These are phyloP conservation scores for Bombus balteatus DNA, from an alignment of 1,140 invertebrate genomes.

Conservation along the genomic window DNA sequence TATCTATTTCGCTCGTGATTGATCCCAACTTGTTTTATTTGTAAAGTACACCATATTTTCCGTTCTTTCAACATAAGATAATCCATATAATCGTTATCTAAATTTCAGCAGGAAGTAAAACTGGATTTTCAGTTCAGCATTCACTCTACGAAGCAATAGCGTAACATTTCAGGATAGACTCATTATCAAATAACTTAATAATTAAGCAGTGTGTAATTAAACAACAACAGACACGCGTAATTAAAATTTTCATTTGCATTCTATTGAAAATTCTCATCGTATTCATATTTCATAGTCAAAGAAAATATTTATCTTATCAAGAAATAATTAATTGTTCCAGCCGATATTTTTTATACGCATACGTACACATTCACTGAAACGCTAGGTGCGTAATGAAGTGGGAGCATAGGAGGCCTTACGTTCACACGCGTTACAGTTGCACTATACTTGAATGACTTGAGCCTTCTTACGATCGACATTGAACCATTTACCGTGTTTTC, in stretches of 20 bases:
- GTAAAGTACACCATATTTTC: too few relatives aligned
- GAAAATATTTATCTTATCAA: not conserved
- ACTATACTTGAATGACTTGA: conserved; percentile 40
- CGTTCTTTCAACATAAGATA: too few relatives aligned
- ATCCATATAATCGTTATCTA: not conserved
- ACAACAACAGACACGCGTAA: not conserved
- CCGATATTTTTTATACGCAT: not conserved
- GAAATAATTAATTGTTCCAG: not conserved
- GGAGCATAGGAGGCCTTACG: conserved; percentile 70
- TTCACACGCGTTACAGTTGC: conserved; percentile 75
- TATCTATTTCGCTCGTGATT: too few relatives aligned
- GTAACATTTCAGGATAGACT: not conserved
- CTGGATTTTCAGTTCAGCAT: not conserved
- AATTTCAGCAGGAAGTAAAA: not conserved
- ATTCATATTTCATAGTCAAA: too few relatives aligned
- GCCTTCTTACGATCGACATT: conserved; percentile 73
- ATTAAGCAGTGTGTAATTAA: not conserved
- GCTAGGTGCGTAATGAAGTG: conserved; percentile 66
- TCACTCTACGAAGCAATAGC: not conserved
- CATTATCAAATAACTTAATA: not conserved
- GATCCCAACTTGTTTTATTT: too few relatives aligned
- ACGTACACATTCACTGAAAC: too few relatives aligned
- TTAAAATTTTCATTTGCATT: not conserved
- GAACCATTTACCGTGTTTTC: conserved; percentile 54
- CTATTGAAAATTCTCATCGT: not conserved